These are phyloP conservation scores for Lepidocyrtoides sp. DNA, from an alignment of 2,888 invertebrate genomes.

Conservation along the genomic window DNA sequence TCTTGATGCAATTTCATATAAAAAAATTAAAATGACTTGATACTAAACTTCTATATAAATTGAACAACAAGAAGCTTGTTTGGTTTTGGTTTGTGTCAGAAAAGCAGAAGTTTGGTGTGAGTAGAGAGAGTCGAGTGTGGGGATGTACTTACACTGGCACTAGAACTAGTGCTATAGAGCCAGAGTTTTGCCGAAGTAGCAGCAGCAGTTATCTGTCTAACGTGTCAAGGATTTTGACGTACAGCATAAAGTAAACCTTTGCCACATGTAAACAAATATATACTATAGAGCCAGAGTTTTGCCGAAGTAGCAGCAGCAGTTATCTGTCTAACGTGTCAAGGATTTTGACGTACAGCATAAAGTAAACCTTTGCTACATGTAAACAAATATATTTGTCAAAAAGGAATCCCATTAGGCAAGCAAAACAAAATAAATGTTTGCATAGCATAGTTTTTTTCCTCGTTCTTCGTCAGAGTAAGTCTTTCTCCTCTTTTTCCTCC, in stretches of 20 bases:
- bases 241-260: slow-evolving; percentile 6
- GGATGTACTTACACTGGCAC: slow-evolving; percentile 3
- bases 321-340: slow-evolving; percentile 1
- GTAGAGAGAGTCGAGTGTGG: neutral
- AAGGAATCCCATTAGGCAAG: neutral
- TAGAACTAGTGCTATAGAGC: neutral
- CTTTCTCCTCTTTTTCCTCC: neutral
- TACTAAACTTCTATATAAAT: no score
- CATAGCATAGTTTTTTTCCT: no score
- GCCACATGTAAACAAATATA: no score
- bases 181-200: neutral
- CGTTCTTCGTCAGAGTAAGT: no score
- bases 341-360: slow-evolving; percentile 20
- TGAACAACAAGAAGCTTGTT: neutral
- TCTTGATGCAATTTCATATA: neutral
- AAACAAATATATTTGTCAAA: slow-evolving; percentile 48
- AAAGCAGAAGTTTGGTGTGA: neutral
- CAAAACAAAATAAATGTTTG: slow-evolving; percentile 22
- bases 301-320: neutral
- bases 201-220: neutral
- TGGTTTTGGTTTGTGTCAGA: no score
- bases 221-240: slow-evolving; percentile 12
- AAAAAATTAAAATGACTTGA: no score
- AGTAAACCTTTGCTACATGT: slow-evolving; percentile 19
- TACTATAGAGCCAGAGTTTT: neutral